These are phyloP conservation scores for Psylliodes chrysocephalus DNA, from an alignment of 2,888 invertebrate species.

Conservation along the genomic window DNA sequence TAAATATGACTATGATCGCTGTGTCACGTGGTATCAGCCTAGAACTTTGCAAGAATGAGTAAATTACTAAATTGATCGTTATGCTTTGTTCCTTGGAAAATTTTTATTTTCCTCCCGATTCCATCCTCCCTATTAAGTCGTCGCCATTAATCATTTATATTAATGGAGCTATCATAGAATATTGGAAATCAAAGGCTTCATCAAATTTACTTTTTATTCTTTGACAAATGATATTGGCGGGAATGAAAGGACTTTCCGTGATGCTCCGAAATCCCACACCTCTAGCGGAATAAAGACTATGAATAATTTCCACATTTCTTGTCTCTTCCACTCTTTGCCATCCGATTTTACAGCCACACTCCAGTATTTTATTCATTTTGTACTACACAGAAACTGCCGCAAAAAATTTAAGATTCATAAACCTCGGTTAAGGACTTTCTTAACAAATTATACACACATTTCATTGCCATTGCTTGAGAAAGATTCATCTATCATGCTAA, in stretches of 20 bases:
- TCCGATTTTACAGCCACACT: constrained; percentile 55
- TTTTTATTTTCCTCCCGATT: constrained; percentile 28
- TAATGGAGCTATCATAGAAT: constrained; percentile 39
- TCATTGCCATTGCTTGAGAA: background rate
- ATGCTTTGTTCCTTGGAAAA: constrained; percentile 20
- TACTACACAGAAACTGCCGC: constrained; percentile 51
- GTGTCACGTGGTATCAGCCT: constrained; percentile 25
- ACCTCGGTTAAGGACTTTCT: constrained; percentile 26
- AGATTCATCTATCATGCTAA: background rate
- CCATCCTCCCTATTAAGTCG: constrained; percentile 24
- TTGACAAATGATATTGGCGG: constrained; percentile 61
- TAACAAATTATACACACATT: constrained; percentile 11
- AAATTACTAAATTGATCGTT: constrained; percentile 30
- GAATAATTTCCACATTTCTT: constrained; percentile 64
- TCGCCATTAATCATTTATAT: constrained; percentile 34
- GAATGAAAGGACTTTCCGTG: constrained; percentile 60
- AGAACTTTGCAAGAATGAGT: constrained; percentile 16
- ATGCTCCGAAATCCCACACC: constrained; percentile 57
- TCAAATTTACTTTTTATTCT: constrained; percentile 50
- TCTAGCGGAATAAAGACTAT: constrained; percentile 60
- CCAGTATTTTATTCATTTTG: constrained; percentile 60
- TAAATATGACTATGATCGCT: constrained; percentile 20
- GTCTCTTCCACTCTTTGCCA: constrained; percentile 57
- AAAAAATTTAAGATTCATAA: constrained; percentile 44
- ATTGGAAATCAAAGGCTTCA: constrained; percentile 43